These are phyloP conservation scores for Cricetomys ansorgei DNA, from an alignment of 2,113 vertebrate species.

Conservation along the genomic window DNA sequence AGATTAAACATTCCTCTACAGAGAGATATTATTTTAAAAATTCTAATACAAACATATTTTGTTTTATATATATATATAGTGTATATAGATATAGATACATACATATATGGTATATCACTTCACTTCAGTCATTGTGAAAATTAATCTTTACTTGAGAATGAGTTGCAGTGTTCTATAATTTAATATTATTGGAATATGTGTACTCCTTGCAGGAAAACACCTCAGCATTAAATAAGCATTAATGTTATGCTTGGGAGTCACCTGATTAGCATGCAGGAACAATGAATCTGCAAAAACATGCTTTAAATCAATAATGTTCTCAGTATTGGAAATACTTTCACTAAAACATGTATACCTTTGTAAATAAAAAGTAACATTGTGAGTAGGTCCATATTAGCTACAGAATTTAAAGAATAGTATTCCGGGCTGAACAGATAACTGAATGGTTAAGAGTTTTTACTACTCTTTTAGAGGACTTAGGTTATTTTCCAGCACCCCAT, in stretches of 20 bases:
- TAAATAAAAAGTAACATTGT: neutral
- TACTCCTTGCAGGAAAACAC: constrained; percentile 55
- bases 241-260: constrained; percentile 48
- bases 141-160: constrained; percentile 44
- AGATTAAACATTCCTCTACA: too few species aligned
- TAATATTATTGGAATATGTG: constrained; percentile 66
- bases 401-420: neutral
- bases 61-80: too few species aligned
- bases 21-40: neutral
- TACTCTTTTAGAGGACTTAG: neutral
- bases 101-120: constrained; percentile 65
- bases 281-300: constrained; percentile 63
- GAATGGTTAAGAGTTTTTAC: neutral
- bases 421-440: neutral
- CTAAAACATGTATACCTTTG: neutral
- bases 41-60: constrained; percentile 25
- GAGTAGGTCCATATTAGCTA: neutral
- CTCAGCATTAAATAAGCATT: constrained; percentile 61
- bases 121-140: constrained; percentile 37
- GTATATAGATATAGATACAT: too few species aligned
- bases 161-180: constrained; percentile 66
- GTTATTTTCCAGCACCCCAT: neutral
- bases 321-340: constrained; percentile 52
- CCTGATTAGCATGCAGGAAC: constrained; percentile 68
- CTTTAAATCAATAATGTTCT: constrained; percentile 53